Evolutionary conservation across 2,888 invertebrate genomes (phyloP), one percentile per base, ranked within the genome.

Genomic region (Octodonta nipae): DNA sequence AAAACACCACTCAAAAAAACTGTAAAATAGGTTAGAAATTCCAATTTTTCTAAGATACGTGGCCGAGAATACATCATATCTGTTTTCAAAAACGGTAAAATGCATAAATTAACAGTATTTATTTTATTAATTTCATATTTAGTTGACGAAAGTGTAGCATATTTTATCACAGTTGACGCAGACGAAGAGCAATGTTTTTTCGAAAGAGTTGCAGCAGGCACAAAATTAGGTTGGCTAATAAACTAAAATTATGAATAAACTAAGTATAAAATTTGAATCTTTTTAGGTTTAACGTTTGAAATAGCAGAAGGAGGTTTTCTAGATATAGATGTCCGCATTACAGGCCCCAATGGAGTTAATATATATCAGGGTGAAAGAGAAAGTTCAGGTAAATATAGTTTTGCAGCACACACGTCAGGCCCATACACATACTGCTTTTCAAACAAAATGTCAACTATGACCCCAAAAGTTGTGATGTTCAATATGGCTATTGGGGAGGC

Each of bases 101-200:
- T 20, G 22, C 3, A 22, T 22, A 34, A 34, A 28, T 17, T 27
- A 7, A 8, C 26, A 11, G 7, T 11, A 10, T 24, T 30, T 11
- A 20, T 30, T 24, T 4, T 30, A 7, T 6, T 30, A 15, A 5
- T 40, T n/a, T 13, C 38, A 28, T 10, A 29, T 25, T 36, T n/a
- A 12, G 12, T 45, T 26, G 33, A 35, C 20, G 33, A 43, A 14
- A 38, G 45, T 26, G 32, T 33, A 15, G 44, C 47, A 3, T 84
- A 82, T 56, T 78, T 82, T 43, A 77, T 87, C 44, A 86, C 81
- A 31, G 87, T 99, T 7, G 98, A 99, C 63, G 95, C 98, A 32
- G 92, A 96, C 60, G 89, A 89, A 14, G 96, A 98, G 68, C 95
- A 96, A 70, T 99, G 98, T 66, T 99, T 95, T 67, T 96, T 91